Evolutionary conservation across 2,888 invertebrate species (phyloP), one percentile per base, ranked within the genome.

Genomic region (Gastracanthus pulcherrimus): DNA sequence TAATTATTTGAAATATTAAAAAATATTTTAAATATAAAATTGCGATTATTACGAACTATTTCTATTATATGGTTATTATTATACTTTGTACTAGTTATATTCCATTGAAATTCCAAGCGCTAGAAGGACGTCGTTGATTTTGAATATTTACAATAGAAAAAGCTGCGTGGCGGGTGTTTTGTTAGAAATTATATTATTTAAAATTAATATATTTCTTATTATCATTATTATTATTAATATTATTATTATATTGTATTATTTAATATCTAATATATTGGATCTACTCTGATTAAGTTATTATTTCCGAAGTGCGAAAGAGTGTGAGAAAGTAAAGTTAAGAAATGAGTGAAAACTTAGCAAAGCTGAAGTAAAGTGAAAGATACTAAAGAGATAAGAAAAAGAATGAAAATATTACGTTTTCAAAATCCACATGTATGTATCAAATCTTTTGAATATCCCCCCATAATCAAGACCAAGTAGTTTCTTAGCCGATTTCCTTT

Each of bases 111-210:
- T 84, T 83, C 78, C 83, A 82, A 85, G 81, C 78, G 82, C 76
- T 81, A 80, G 75, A 70, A 62, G 66, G 82, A 85, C 83, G 83
- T 85, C 86, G 86, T 87, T 87, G 85, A 87, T 87, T 88, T 88
- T 85, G 85, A 87, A 85, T 87, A 87, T 88, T 88, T 87, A 88
- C 86, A 85, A 84, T 85, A 79, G 83, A 64, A 45, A 69, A 72
- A 87, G 87, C 85, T 87, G 86, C 84, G 85, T 86, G 86, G 86
- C 84, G 87, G 88, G 87, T 88, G 89, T 89, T 90, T 89, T 90
- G 89, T 91, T 90, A 89, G 88, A 90, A 89, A 88, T 90, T 87
- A 89, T 89, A 89, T 91, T 91, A 91, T 91, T 90, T 90, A 88
- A 90, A 90, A 89, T 91, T 90, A 91, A 90, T 91, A 91, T 91